Evolutionary conservation across 2,113 vertebrate genomes (phyloP).

Genomic region (Nycticebus coucang): DNA sequence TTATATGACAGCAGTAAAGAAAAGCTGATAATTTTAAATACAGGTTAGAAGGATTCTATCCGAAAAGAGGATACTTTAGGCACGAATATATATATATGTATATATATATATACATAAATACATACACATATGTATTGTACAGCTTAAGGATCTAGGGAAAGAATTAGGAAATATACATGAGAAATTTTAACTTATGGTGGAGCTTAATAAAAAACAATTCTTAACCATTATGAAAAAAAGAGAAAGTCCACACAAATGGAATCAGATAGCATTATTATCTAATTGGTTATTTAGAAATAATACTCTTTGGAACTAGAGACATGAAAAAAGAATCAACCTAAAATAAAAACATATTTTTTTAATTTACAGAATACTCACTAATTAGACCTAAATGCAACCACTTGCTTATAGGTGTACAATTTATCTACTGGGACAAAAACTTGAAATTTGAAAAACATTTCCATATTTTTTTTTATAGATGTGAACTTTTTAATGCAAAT

Average conservation of each 20-base stretch:
- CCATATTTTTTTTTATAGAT: neutral
- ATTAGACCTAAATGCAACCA: neutral
- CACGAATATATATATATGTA: neutral
- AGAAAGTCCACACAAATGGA: neutral
- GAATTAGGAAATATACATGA: neutral
- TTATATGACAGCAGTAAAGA: neutral
- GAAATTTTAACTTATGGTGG: neutral
- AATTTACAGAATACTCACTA: neutral
- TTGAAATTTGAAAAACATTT: constrained; percentile 23
- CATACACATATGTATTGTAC: neutral
- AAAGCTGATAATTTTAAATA: neutral
- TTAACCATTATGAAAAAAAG: neutral
- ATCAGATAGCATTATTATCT: neutral
- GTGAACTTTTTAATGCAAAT: neutral
- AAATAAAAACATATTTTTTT: neutral
- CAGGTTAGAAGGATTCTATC: neutral
- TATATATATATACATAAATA: too few species aligned
- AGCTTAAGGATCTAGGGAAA: neutral
- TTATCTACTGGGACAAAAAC: neutral
- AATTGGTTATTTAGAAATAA: constrained; percentile 14
- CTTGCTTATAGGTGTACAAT: neutral
- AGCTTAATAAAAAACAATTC: neutral
- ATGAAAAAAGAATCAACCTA: neutral
- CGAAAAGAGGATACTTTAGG: neutral
- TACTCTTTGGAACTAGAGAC: neutral